Evolutionary conservation across 2,113 vertebrate species (phyloP), one percentile per base, ranked within the genome.

Genomic region (Clupea harengus): DNA sequence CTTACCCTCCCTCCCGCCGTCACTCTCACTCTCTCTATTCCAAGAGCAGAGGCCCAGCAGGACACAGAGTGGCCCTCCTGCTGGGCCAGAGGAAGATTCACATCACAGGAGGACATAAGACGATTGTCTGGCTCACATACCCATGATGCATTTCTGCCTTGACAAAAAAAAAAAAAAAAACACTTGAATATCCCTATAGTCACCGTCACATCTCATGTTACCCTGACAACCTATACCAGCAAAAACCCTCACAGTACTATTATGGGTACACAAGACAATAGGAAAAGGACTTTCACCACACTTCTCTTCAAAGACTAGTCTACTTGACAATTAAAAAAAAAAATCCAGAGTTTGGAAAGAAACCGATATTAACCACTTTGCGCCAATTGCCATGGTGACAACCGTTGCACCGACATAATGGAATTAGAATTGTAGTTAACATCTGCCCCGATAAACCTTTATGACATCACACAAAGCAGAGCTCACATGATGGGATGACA

Each of bases 401-500:
- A 25, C 64, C n/a, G 25, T 15, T 15, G 32, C 39, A 39, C 39
- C 39, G 13, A 78, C 32, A 39, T 4, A 78, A 64, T 13, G 9
- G 52, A 54, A 54, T 22, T 60, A 22, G 54, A 60, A 60, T 60
- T 22, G 20, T 60, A 60, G 54, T 17, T 32, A 78, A 78, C 13
- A 15, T 11, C 44, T 39, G 32, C 57, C 57, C 78, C 45, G 25
- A 6, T 49, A 54, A 18, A 80, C 49, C 52, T 78, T 78, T 78
- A 57, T 81, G 52, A 81, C 45, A 52, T 72, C 46, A 86, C 52
- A 52, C 32, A 84, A 78, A 11, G 84, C 25, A 78, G 39, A 80
- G 39, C 22, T 81, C 57, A 85, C 39, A 22, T 84, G 44, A 46
- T 47, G 83, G 25, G 80, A 83, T 25, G 13, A 45, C 39, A 57